Evolutionary conservation across 2,888 invertebrate genomes (phyloP), one percentile per base, ranked within the genome.

Genomic region (Dichetophora obliterata): DNA sequence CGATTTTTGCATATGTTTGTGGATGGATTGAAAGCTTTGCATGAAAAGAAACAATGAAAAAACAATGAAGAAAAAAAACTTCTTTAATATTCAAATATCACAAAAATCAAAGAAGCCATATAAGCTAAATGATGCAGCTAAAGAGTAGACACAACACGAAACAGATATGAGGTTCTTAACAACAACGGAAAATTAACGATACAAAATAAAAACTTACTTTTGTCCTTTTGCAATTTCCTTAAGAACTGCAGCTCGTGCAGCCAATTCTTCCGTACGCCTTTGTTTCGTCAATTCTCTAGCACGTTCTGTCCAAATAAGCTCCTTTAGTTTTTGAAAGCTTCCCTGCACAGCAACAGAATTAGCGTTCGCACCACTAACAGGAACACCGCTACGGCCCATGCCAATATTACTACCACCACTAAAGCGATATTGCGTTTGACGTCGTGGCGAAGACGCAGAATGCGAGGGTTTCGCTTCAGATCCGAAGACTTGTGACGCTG

Each of bases 261-360:
- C 93, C 78, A 93, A 91, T 86, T 95, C 94, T 81, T 95, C 95
- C 0, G 92, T 92, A 79, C 93, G 91, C 80, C 94, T 91, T 87
- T 95, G 94, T 86, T 94, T 92, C 84, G 94, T 93, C 78, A 95
- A 89, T 84, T 95, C 95, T 63, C 94, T 92, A 0, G 94, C 93
- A 66, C 95, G 91, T 85, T 96, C 95, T 43, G 93, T 93, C 72
- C 93, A 91, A 83, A 95, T 94, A 81, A 96, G 86, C 84, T 95
- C 95, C 91, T 95, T 95, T 73, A 96, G 90, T 81, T 94, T 93
- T 83, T 95, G 94, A 86, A 96, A 95, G 83, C 86, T 89, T 2
- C 89, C 89, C 43, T 87, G 87, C 34, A 88, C 86, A 5, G 86
- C 83, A 16, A 86, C 83, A 2, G 83, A 78, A 78, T 85, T 86